Evolutionary conservation across 1,140 invertebrate genomes (phyloP).

Genomic region (Aphidius gifuensis): DNA sequence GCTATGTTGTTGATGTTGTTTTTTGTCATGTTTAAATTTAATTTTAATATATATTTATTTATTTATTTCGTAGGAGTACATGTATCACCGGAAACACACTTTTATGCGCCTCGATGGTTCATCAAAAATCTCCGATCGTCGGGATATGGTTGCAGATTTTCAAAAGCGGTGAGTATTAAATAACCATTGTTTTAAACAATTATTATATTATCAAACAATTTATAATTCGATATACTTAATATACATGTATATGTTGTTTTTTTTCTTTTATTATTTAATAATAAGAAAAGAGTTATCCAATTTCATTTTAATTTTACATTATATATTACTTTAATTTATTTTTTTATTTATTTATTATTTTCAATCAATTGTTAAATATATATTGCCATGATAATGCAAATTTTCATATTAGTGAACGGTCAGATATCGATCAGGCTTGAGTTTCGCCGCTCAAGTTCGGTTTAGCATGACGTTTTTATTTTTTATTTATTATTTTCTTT

Average conservation of each 20-base stretch:
- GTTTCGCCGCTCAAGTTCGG: slow-evolving; percentile 20
- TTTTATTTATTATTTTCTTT: too few relatives aligned
- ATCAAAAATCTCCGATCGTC: slow-evolving; percentile 85
- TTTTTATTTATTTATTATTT: neutral
- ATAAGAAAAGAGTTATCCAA: slow-evolving; percentile 5
- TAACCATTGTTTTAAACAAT: slow-evolving; percentile 9
- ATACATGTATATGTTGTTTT: too few relatives aligned
- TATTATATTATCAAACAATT: slow-evolving; percentile 6
- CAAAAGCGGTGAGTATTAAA: slow-evolving; percentile 61
- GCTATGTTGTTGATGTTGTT: neutral
- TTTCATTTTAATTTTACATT: neutral
- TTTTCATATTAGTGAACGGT: slow-evolving; percentile 11
- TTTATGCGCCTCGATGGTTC: slow-evolving; percentile 91
- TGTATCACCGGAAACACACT: slow-evolving; percentile 88
- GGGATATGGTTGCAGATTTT: slow-evolving; percentile 93
- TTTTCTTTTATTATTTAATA: neutral
- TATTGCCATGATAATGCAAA: slow-evolving; percentile 17
- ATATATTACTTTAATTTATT: neutral
- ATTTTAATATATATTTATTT: slow-evolving; percentile 9
- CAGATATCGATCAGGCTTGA: slow-evolving; percentile 19
- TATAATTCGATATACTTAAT: neutral
- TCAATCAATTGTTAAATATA: slow-evolving; percentile 6
- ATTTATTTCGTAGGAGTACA: slow-evolving; percentile 69
- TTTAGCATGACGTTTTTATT: slow-evolving; percentile 30
- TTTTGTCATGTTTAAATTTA: neutral